Evolutionary conservation across 2,113 vertebrate species (phyloP), one percentile per base, ranked within the genome.

Genomic region (Malurus cyaneus): DNA sequence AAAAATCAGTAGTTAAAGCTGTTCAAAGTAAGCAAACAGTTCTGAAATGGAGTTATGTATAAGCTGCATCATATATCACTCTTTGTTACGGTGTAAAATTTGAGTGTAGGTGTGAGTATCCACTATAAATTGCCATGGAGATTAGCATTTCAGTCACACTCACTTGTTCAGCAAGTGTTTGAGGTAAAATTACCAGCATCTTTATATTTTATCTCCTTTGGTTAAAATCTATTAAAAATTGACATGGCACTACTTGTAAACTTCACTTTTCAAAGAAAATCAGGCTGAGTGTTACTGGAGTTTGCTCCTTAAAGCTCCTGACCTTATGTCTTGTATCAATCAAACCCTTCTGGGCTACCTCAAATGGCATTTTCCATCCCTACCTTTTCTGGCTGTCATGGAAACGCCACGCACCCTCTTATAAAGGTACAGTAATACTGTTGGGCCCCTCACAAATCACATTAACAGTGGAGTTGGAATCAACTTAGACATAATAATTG

Each of bases 391-490:
- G 64, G 85, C 80, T 92, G 64, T 89, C 93, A 76, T 78, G 80
- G 88, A 92, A 96, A 93, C 81, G 49, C 52, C 2, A 0, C 46
- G 36, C 10, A 23, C 34, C 36, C 70, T 86, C n/a, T 46, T 60
- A 78, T 78, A 66, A 72, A 78, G 76, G 42, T 82, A 72, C 69
- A 32, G 14, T 79, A 83, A 90, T 80, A 44, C 62, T 69, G 23
- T 57, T 24, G 36, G 59, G 50, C 42, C 3, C 17, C 1, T 6
- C 72, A 82, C 57, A 95, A 92, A 95, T 92, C 88, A 89, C 53
- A 78, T 95, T 87, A 95, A 80, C 76, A 86, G 84, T 31, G n/a
- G 41, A 79, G 62, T 8, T 66, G 71, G 46, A 94, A 91, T 95
- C 56, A 89, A 47, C 69, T 91, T 83, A 87, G 88, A 34, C 49